Base-by-base conservation (phyloP, 64 coral and sea anemone species). In the Actinia tenebrosa region DNA sequence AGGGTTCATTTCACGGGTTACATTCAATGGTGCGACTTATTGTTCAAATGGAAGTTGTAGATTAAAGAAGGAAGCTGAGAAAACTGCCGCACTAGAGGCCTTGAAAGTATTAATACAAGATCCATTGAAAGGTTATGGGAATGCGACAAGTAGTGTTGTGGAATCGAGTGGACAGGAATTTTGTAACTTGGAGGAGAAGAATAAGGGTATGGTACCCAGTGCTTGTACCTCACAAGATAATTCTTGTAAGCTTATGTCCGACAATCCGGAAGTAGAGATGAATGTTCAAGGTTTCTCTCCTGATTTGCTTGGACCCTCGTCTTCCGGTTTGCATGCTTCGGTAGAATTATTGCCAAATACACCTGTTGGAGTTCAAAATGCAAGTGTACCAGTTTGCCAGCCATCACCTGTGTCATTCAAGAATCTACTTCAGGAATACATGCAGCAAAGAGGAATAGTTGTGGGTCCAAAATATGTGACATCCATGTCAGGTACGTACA, bases 361-460 rank as follows among this genome's bases (percentile, higher is more conserved):
- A 7, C 80, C 44, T 45, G 10, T 46, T 47, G 16, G 16, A 46
- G 50, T 13, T 80, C 43, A 80, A 19, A 46, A 18, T 17, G 45
- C 45, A 30, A 30, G 63, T n/a, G 63, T 23, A n/a, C 3, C 69
- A 43, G 26, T 25, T 16, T 42, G 69, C 69, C 69, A 15, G 26
- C 69, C n/a, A 75, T 75, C 25, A 30, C 69, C 69, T 30, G 69
- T 87, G 22, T 94, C 93, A 10, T 94, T 91, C 20, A 94, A 94
- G 88, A 94, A 91, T 80, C 86, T 90, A 22, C 84, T 94, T 56
- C 93, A 94, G 80, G 93, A 94, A 77, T 85, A 94, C 75, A 77
- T 86, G 60, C 84, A 87, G 30, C 93, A 94, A 56, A 87, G 89
- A 91, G 85, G 90, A 71, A 84, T 42, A 52, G 62, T 82, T 53